These are phyloP conservation scores for Limnephilus auricula DNA, from an alignment of 2,888 invertebrate genomes.

Conservation along the genomic window DNA sequence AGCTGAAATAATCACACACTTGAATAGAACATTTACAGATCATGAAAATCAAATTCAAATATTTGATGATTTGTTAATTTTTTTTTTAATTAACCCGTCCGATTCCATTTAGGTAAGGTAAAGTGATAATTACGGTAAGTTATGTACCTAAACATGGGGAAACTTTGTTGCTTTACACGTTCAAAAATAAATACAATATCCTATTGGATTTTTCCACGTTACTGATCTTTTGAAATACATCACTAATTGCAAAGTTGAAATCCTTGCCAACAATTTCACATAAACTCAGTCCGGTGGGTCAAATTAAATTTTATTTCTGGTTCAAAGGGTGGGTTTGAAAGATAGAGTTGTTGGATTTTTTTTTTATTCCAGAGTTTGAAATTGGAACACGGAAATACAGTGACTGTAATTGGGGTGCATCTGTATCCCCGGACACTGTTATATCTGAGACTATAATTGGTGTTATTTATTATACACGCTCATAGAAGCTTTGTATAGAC, in stretches of 20 bases:
- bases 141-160: no score
- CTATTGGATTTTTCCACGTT: not conserved
- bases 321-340: not conserved
- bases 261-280: not conserved
- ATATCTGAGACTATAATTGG: not conserved
- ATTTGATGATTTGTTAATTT: no score
- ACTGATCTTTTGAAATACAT: not conserved
- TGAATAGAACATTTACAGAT: no score
- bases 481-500: no score
- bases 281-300: not conserved
- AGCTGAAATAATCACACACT: no score
- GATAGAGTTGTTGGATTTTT: not conserved
- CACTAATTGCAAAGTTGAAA: not conserved
- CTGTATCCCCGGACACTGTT: constrained; percentile 5
- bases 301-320: constrained; percentile 11
- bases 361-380: constrained; percentile 22
- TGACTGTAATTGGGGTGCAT: constrained; percentile 33
- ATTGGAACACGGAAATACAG: constrained; percentile 15
- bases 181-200: no score
- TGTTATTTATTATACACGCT: not conserved
- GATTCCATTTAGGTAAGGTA: no score
- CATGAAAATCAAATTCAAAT: no score
- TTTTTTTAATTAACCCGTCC: no score
- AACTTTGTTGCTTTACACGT: no score
- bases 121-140: no score